Conservation (phyloP, 2,888 invertebrate genomes). For the Carpatolechia fugitivella region DNA sequence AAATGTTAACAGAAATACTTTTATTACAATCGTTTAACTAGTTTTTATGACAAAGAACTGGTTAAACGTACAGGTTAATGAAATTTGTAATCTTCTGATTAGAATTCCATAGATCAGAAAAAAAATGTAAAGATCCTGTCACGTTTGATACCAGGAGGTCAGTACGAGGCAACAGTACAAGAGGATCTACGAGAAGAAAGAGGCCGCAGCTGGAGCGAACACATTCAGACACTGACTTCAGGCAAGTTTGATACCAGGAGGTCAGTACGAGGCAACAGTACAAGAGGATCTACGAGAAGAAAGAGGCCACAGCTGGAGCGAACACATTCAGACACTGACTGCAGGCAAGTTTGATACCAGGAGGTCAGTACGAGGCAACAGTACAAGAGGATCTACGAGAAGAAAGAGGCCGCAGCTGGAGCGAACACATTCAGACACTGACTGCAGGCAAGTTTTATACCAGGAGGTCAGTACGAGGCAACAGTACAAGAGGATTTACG, state of each 20-base stretch:
- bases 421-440: conserved; percentile 85
- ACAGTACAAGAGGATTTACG: conserved; percentile 41
- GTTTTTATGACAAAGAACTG: too few species aligned
- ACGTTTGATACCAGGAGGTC: conserved; percentile 43
- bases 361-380: conserved; percentile 48
- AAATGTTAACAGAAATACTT: too few species aligned
- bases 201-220: conserved; percentile 57
- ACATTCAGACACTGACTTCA: conserved; percentile 87
- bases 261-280: conserved; percentile 44
- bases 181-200: conserved; percentile 41
- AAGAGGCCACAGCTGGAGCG: conserved; percentile 46
- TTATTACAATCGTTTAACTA: too few species aligned
- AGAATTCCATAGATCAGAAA: too few species aligned
- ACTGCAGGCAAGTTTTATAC: conserved; percentile 77
- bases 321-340: conserved; percentile 86
- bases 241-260: conserved; percentile 59
- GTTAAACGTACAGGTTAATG: too few species aligned
- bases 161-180: conserved; percentile 41
- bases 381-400: conserved; percentile 41
- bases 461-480: conserved; percentile 53
- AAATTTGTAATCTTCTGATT: too few species aligned
- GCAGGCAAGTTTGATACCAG: conserved; percentile 72
- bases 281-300: conserved; percentile 42
- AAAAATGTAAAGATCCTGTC: too few species aligned
- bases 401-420: conserved; percentile 42